These are phyloP conservation scores for Drosophila nebulosa DNA, from an alignment of 1,140 invertebrate species.

Conservation along the genomic window DNA sequence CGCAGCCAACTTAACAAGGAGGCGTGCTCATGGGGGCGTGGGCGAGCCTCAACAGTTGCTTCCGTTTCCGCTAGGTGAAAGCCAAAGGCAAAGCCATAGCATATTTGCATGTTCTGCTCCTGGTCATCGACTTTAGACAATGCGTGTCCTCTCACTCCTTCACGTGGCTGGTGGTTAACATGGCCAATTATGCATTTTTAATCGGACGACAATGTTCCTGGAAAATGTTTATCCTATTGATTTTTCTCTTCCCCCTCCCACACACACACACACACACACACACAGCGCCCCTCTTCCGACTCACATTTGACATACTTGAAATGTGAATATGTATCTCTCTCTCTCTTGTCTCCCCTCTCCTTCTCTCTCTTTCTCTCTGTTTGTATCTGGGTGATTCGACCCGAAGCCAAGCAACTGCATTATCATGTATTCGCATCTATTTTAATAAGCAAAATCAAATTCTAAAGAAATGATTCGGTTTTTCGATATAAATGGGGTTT, in stretches of 20 bases:
- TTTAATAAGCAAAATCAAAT: slow-evolving; percentile 51
- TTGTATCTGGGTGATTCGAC: no score
- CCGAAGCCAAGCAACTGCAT: slow-evolving; percentile 4
- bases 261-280: slow-evolving; percentile 30
- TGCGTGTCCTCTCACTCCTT: slow-evolving; percentile 34
- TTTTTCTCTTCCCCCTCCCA: slow-evolving; percentile 25
- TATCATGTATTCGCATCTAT: slow-evolving; percentile 12
- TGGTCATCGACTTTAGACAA: slow-evolving; percentile 55
- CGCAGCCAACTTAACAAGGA: slow-evolving; percentile 16
- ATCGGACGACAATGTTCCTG: slow-evolving; percentile 52
- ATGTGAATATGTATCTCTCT: neutral
- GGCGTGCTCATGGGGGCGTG: neutral
- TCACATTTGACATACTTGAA: slow-evolving; percentile 53
- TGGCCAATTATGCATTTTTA: slow-evolving; percentile 65
- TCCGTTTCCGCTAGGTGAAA: slow-evolving; percentile 33
- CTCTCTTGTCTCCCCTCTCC: no score
- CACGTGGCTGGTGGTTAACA: slow-evolving; percentile 8
- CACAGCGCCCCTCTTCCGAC: no score
- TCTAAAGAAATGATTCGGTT: slow-evolving; percentile 39
- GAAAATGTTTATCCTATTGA: slow-evolving; percentile 59
- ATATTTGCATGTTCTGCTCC: slow-evolving; percentile 38
- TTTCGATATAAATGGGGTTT: slow-evolving; percentile 9
- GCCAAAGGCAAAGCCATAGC: neutral
- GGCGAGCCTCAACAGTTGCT: slow-evolving; percentile 10
- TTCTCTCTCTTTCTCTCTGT: no score